Base-by-base conservation (phyloP, 2,113 vertebrate genomes). In the Malurus alboscapulatus region DNA sequence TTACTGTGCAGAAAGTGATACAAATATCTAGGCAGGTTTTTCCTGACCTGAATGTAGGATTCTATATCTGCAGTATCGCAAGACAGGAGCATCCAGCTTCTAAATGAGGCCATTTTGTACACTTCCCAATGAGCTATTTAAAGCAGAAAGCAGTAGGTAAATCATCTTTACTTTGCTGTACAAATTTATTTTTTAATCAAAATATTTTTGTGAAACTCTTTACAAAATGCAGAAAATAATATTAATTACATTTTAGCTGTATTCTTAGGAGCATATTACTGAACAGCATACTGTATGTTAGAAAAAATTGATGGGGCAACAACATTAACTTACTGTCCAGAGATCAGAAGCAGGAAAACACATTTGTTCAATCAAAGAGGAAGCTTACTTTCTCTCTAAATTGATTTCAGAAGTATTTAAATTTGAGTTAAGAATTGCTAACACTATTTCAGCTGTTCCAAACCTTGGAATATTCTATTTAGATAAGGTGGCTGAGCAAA, bases 321-420 rank as follows among this genome's bases (percentile, higher is more conserved):
- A 87, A 63, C 38, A 62, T 83, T 76, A 90, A 62, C 38, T 62
- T 83, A 54, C 38, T 67, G 26, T 58, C 75, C 79, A 63, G 86
- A 90, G 54, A 88, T 80, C 77, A 93, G 42, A 93, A 85, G 32
- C 29, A 77, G 76, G 34, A 85, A 94, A 95, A 69, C 38, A 86
- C 42, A 44, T 68, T 67, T 68, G 10, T 83, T 88, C 51, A 73
- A 79, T 73, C 58, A 74, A 77, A 93, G 44, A 54, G 17, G 34
- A 73, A 74, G 55, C 44, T 83, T 92, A 47, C 88, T 88, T 94
- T 79, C 29, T 42, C 51, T 53, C 17, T 88, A 77, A 88, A 88
- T 79, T 88, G 47, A 90, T 93, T 96, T 90, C 67, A 86, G 59
- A 88, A 86, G 63, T 93, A 77, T 95, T 94, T 87, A 90, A 94